Evolutionary conservation across 2,888 invertebrate species (phyloP).

Genomic region (Agrochola macilenta): DNA sequence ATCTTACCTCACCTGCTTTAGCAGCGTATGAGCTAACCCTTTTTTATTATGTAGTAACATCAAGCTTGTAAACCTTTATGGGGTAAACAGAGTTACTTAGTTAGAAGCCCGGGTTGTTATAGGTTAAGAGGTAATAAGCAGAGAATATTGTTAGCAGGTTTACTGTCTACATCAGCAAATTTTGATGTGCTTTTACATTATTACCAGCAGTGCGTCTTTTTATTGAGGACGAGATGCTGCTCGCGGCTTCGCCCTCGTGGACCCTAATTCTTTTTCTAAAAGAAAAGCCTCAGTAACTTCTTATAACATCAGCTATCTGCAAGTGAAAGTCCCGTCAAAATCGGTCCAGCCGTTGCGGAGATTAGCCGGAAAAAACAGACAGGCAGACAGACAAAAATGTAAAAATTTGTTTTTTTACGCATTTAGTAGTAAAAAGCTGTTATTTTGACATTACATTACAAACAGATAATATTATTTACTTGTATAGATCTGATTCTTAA

Average conservation of each 20-base stretch:
- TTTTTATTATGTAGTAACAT: constrained; percentile 50
- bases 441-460: too few relatives aligned
- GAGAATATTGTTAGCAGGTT: constrained; percentile 5
- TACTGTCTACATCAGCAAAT: background rate
- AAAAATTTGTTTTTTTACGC: too few relatives aligned
- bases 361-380: too few relatives aligned
- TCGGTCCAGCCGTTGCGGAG: too few relatives aligned
- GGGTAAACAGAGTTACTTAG: constrained; percentile 48
- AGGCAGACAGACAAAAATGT: too few relatives aligned
- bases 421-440: too few relatives aligned
- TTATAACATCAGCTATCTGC: too few relatives aligned
- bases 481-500: background rate
- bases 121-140: constrained; percentile 15
- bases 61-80: constrained; percentile 44
- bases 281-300: too few relatives aligned
- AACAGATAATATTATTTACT: too few relatives aligned
- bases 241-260: too few relatives aligned
- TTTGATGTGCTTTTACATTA: background rate
- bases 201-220: background rate
- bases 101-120: constrained; percentile 4
- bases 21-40: constrained; percentile 26
- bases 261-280: too few relatives aligned
- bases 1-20: constrained; percentile 17
- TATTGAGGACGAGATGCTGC: background rate
- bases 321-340: too few relatives aligned